Evolutionary conservation across 2,888 invertebrate genomes (phyloP), one percentile per base, ranked within the genome.

Genomic region (Odontocolon sp.): DNA sequence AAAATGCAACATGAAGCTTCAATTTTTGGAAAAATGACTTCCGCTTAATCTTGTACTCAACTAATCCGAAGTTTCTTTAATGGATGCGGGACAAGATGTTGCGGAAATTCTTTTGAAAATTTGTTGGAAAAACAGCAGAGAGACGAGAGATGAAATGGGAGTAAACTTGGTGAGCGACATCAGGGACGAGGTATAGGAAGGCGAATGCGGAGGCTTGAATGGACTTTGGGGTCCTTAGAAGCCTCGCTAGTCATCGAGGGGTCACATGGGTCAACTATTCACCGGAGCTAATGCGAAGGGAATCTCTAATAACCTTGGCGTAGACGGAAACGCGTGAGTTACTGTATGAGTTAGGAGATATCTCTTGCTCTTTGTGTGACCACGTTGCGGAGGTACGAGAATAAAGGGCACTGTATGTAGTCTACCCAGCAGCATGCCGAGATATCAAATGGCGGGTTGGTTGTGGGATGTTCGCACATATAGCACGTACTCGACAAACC

Each of bases 401-500:
- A 8, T n/a, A 33, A 31, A 33, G 11, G n/a, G 8, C n/a, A 57
- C 18, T 45, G 38, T 14, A 3, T 45, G 71, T 16, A 38, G 71
- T 57, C 47, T 47, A 50, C 16, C 3, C 8, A 3, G 21, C 26
- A 26, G 47, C 28, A 23, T 16, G 40, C 16, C 9, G 28, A 45
- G 14, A n/a, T n/a, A 38, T 38, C 8, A 38, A 54, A 50, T 38
- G 54, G 40, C 21, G 45, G 23, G 61, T 9, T 42, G 14, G 40
- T 38, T 38, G 45, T 11, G 31, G 50, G 57, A 47, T 69, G 64
- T 28, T 52, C 59, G 40, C 40, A 42, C 59, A 11, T 61, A 47
- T 8, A 57, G 59, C 76, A 76, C 71, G 76, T 76, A 76, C 64
- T 61, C 66, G 23, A 50, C 71, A 21, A 47, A 76, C 71, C 54